Base-by-base conservation (phyloP, 1,140 invertebrate genomes). In the Ceratitis capitata region DNA sequence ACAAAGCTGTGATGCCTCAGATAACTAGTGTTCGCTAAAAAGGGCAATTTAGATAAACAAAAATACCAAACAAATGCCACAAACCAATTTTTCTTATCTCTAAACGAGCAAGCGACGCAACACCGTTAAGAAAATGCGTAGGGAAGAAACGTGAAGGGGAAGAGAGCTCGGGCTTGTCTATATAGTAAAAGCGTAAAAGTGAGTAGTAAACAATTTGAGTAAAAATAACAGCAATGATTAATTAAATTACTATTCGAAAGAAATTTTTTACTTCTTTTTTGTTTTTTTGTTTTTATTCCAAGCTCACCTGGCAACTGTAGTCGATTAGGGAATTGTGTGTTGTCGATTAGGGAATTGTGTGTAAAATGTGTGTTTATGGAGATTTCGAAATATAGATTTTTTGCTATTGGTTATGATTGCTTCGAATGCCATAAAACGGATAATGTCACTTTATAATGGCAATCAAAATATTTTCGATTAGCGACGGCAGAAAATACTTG, bases 221-320 rank as follows among this genome's bases (percentile, higher is more conserved):
- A 69, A 69, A 69, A 69, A 69, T 69, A 69, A 16, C 61, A 4
- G 5, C 16, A 29, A 53, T 69, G 61, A 69, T 69, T 69, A 69
- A 69, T 69, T 39, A 35, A 69, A 69, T 69, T 69, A 69, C 61
- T 69, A 69, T 69, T 29, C 61, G 61, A 69, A 69, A 39, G 61
- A 69, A 69, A n/a, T n/a, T n/a, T 69, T 69, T 69, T 32, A 69
- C 61, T 35, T 35, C 35, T 32, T 32, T 35, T n/a, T 14, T 35
- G 12, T 69, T 69, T 32, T 39, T 56, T 6, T n/a, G n/a, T 14
- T 56, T 56, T 56, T 19, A 56, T 69, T 35, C 26, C 58, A 64
- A 64, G 35, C 29, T 35, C 58, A 64, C 61, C 61, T 69, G 32
- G 61, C 32, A 69, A 69, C 61, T 69, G n/a, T n/a, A n/a, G n/a